A percentile compares a stretch with the other conserved stretches of the same genome.
phyloP scores from a whole-genome alignment of 2,113 vertebrate genomes.

The Phaethornis superciliosus region DNA sequence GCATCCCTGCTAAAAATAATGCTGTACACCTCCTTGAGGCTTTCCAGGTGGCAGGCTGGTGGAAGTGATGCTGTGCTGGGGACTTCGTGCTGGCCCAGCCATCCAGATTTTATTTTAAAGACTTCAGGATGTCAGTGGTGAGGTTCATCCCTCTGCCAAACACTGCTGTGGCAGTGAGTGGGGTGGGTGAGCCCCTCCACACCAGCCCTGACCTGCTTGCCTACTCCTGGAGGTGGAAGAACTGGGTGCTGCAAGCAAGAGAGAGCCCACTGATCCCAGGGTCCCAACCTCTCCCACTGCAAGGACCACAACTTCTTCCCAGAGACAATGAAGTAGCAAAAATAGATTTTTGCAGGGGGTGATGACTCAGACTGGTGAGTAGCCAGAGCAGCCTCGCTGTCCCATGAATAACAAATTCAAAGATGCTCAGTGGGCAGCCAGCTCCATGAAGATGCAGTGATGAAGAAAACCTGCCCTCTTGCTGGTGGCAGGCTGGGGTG shows the following conservation, averaged over 20 bases:
- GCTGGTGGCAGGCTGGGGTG: accelerated
- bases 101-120: neutral
- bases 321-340: neutral
- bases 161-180: accelerated
- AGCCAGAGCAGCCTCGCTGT: neutral
- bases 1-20: accelerated
- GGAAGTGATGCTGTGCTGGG: neutral
- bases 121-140: accelerated
- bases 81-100: neutral
- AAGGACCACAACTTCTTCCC: neutral
- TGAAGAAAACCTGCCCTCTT: neutral
- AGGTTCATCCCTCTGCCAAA: neutral
- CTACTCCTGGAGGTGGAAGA: neutral
- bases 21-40: accelerated
- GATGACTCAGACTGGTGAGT: slow-evolving; percentile 11
- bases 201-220: neutral
- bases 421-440: neutral
- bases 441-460: accelerated
- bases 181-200: neutral
- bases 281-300: neutral
- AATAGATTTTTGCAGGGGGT: neutral
- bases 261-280: accelerated
- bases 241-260: accelerated
- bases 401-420: neutral
- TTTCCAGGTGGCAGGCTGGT: neutral